These are phyloP conservation scores for Rambutsinella grinnellia DNA, from an alignment of 2,888 invertebrate genomes.

Conservation along the genomic window DNA sequence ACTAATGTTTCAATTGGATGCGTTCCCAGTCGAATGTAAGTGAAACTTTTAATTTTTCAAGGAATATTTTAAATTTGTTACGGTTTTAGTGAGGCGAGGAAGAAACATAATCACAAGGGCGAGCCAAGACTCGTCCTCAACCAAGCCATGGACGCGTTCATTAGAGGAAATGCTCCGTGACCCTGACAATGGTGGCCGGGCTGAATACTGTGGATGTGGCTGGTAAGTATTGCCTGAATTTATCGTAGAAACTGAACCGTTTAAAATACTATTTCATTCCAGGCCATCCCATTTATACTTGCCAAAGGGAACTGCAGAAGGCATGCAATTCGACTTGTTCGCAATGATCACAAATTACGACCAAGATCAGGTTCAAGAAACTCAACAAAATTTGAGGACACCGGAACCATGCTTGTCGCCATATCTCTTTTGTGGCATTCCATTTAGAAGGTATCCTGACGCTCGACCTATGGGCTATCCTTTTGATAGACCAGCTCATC, in stretches of 20 bases:
- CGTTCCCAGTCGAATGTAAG: no score
- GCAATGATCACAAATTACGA: slow-evolving; percentile 58
- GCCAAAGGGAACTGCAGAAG: slow-evolving; percentile 79
- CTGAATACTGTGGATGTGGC: slow-evolving; percentile 51
- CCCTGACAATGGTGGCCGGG: slow-evolving; percentile 8
- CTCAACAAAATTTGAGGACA: slow-evolving; percentile 10
- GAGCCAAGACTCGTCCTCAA: slow-evolving; percentile 22
- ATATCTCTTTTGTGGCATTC: slow-evolving; percentile 49
- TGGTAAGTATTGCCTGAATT: no score
- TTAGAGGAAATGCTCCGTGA: slow-evolving; percentile 8
- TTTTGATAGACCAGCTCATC: slow-evolving; percentile 10
- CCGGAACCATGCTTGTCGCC: slow-evolving; percentile 36
- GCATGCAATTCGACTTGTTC: slow-evolving; percentile 68
- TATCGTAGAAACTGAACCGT: no score
- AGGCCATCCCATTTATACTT: slow-evolving; percentile 81
- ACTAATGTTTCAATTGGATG: slow-evolving; percentile 46
- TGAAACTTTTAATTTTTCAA: slow-evolving; percentile 9
- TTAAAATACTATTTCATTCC: no score
- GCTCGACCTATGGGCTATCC: slow-evolving; percentile 41
- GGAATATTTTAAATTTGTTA: no score
- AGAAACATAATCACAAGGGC: slow-evolving; percentile 32
- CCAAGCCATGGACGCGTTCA: slow-evolving; percentile 31
- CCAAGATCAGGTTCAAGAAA: slow-evolving; percentile 45
- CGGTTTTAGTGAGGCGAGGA: slow-evolving; percentile 23
- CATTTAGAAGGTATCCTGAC: slow-evolving; percentile 28